Conservation (phyloP, 2,888 invertebrate genomes). For the Erebia ligea region DNA sequence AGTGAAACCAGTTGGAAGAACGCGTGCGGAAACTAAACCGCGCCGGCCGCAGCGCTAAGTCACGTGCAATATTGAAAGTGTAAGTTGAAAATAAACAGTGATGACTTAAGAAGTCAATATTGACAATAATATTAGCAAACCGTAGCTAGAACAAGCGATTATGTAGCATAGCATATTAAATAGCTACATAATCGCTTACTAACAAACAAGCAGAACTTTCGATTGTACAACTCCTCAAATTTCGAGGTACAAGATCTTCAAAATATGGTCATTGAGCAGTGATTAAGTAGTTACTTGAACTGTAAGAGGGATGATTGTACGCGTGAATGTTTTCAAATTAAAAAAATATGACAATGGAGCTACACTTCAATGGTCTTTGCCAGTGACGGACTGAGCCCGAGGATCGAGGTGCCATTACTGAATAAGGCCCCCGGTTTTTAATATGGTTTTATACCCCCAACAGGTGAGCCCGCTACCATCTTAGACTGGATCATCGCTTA, state of each 20-base stretch:
- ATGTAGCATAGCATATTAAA: neutral
- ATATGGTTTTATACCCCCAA: too few relatives aligned
- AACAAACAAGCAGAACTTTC: neutral
- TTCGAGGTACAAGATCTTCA: neutral
- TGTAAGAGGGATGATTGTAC: too few relatives aligned
- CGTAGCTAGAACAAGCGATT: neutral
- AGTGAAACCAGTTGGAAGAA: conserved; percentile 66
- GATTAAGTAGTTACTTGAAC: too few relatives aligned
- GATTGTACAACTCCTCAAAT: neutral
- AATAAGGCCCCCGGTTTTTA: too few relatives aligned
- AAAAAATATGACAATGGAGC: neutral
- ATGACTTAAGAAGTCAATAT: conserved; percentile 27
- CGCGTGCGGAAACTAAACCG: conserved; percentile 60
- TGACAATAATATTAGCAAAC: conserved; percentile 15
- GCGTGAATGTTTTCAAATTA: neutral
- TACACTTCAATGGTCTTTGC: neutral
- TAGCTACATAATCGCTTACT: neutral
- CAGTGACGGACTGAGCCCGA: too few relatives aligned
- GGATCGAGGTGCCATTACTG: too few relatives aligned
- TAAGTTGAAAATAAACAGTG: conserved; percentile 34
- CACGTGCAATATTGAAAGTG: conserved; percentile 38
- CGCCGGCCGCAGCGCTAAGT: conserved; percentile 30
- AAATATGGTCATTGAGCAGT: neutral
- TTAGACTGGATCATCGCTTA: too few relatives aligned
- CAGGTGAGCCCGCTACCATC: too few relatives aligned